Conservation (phyloP, 2,888 invertebrate genomes). For the Balanococcus diminutus region DNA sequence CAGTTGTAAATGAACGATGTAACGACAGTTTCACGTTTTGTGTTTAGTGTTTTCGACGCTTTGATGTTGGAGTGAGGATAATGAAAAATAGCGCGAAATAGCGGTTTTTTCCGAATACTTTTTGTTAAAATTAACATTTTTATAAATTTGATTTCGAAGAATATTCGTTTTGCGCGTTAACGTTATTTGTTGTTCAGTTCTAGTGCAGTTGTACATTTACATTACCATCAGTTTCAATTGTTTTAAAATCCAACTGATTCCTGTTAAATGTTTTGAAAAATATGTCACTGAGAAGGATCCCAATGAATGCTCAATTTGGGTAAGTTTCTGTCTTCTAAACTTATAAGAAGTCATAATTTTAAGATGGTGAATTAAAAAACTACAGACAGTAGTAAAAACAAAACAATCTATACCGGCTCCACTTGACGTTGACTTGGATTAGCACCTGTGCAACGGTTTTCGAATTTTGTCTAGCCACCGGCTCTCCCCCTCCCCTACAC, state of each 20-base stretch:
- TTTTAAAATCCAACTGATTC: neutral
- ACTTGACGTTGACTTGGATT: too few species aligned
- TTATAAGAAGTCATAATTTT: too few species aligned
- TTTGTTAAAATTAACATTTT: neutral
- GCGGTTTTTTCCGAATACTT: neutral
- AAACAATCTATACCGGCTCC: too few species aligned
- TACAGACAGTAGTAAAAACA: too few species aligned
- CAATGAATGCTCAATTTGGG: neutral
- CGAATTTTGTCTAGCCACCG: neutral
- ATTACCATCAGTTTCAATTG: neutral
- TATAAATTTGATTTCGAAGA: neutral
- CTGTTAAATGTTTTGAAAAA: too few species aligned
- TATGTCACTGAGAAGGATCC: too few species aligned
- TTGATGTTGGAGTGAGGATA: neutral
- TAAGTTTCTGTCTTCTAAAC: neutral
- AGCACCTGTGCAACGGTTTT: neutral
- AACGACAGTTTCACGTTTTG: neutral
- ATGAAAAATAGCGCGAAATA: conserved; percentile 16
- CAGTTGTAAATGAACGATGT: neutral
- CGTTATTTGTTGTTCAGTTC: neutral
- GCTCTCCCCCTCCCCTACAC: too few species aligned
- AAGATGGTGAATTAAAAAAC: too few species aligned
- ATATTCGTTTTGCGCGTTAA: neutral
- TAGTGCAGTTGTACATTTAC: neutral
- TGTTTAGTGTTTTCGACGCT: neutral